Evolutionary conservation across 2,797 vertebrate genomes (phyloP).

Genomic region (Lutjanus campechanus): DNA sequence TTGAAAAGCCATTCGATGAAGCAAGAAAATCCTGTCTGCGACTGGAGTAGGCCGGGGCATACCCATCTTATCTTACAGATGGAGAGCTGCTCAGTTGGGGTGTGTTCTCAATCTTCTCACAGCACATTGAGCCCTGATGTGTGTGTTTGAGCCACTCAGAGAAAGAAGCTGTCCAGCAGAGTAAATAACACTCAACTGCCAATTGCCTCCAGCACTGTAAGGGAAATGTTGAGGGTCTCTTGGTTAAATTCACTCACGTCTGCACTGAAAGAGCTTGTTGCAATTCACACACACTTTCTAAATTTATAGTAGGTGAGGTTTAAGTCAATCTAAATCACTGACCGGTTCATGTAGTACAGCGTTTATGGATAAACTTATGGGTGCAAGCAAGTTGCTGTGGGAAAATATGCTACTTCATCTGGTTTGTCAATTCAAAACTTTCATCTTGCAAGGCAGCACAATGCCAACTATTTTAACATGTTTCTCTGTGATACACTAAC

Average conservation of each 20-base stretch:
- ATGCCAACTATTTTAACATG: background rate
- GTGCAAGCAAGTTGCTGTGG: background rate
- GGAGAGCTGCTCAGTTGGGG: slow-evolving; percentile 75
- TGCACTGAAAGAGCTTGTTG: slow-evolving; percentile 2
- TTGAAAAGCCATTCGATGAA: slow-evolving; percentile 15
- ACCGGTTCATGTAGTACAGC: background rate
- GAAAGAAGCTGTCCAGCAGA: slow-evolving; percentile 50
- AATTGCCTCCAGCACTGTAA: slow-evolving; percentile 49
- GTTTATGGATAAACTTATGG: background rate
- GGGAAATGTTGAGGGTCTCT: slow-evolving; percentile 41
- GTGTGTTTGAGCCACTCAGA: slow-evolving; percentile 63
- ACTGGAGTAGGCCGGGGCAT: slow-evolving; percentile 40
- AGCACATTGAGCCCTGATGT: slow-evolving; percentile 79
- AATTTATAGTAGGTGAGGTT: background rate
- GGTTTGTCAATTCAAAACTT: slow-evolving; percentile 6
- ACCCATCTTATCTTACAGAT: slow-evolving; percentile 80
- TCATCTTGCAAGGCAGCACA: background rate
- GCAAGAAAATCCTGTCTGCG: slow-evolving; percentile 38
- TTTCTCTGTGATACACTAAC: background rate
- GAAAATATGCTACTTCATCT: slow-evolving; percentile 12
- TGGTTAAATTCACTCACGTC: slow-evolving; percentile 41
- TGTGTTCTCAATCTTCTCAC: slow-evolving; percentile 86
- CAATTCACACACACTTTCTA: slow-evolving; percentile 16
- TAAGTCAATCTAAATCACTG: background rate
- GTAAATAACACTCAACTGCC: slow-evolving; percentile 72